Percentiles rank a stretch among this genome's conserved stretches.
These are phyloP conservation scores for Mareca strepera DNA, from an alignment of 2,797 vertebrate genomes.

Conservation along the genomic window DNA sequence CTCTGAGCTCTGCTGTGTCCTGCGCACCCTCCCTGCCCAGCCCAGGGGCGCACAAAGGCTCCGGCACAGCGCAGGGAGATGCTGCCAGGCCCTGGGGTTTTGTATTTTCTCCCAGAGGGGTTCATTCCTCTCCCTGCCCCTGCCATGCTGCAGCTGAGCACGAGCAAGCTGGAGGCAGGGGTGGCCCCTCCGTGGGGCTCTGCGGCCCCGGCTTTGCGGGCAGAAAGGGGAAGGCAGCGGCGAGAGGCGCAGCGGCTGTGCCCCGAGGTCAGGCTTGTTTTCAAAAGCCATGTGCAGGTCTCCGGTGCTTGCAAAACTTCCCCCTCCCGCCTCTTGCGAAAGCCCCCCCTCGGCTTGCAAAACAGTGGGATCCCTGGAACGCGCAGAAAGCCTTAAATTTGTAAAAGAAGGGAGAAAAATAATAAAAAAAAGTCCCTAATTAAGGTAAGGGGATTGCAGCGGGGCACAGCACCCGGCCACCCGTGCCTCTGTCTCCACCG, in stretches of 20 bases:
- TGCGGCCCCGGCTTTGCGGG: not conserved
- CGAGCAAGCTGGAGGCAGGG: not conserved
- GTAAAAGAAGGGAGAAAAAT: not conserved
- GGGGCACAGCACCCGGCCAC: not conserved
- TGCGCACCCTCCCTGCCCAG: not conserved
- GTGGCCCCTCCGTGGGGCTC: not conserved
- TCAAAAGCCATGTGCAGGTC: constrained; percentile 2
- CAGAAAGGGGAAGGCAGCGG: constrained; percentile 23
- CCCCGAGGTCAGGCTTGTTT: not conserved
- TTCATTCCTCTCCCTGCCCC: not conserved
- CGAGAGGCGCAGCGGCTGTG: accelerated
- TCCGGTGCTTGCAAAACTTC: constrained; percentile 29
- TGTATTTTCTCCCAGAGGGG: not conserved
- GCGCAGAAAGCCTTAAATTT: not conserved
- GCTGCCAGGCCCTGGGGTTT: not conserved
- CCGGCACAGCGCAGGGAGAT: accelerated
- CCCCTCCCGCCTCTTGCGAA: constrained; percentile 39
- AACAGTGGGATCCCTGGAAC: not conserved
- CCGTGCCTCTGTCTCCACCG: not conserved
- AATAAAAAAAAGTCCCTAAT: not conserved
- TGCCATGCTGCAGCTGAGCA: not conserved
- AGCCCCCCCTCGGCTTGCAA: constrained; percentile 25
- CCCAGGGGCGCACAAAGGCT: not conserved
- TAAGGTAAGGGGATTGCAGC: not conserved
- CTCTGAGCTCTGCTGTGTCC: accelerated